Base-by-base conservation (phyloP, 64 coral and sea anemone species). In the Dendronephthya gigantea region DNA sequence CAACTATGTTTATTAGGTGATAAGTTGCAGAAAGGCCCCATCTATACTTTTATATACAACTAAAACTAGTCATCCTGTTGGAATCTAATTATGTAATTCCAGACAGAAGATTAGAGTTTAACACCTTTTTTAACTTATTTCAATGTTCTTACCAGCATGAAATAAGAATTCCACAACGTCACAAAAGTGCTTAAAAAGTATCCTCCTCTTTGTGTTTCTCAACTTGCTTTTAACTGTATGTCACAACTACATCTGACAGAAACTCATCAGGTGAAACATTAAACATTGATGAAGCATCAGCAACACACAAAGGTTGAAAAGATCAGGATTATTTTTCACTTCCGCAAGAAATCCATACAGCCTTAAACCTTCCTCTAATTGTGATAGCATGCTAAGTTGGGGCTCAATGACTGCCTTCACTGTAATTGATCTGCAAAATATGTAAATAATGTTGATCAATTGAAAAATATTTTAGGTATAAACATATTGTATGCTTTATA, bases 331-430 rank as follows among this genome's bases (percentile, higher is more conserved):
- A 3, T 37, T 76, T 76, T 37, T 76, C 23, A 76, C 31, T 34
- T 76, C 69, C 69, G 5, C 7, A 13, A 76, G 69, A 76, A 76
- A 34, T 31, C 69, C 69, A 76, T 76, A 76, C 69, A 76, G 1
- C 69, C 25, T 13, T 28, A 76, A 37, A 12, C 69, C 69, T 76
- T 76, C 69, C 69, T 76, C 29, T 37, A 76, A 34, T 34, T 76
- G 69, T 34, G 69, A 76, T 31, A 76, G 13, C 35, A 37, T 31
- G 69, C 69, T 30, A 5, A 76, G 69, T 76, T 76, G 69, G 5
- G 69, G 69, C 25, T 76, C 69, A 31, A 76, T 76, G 12, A 76
- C 69, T 76, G 69, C 23, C 25, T 76, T 76, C 69, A 76, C 28
- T 12, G 35, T 76, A 76, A 76, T 76, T 15, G 69, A 27, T 16